A percentile compares a stretch with the other conserved stretches of the same genome.
Conservation (phyloP, 1,140 invertebrate species). For the Nasonia vitripennis region DNA sequence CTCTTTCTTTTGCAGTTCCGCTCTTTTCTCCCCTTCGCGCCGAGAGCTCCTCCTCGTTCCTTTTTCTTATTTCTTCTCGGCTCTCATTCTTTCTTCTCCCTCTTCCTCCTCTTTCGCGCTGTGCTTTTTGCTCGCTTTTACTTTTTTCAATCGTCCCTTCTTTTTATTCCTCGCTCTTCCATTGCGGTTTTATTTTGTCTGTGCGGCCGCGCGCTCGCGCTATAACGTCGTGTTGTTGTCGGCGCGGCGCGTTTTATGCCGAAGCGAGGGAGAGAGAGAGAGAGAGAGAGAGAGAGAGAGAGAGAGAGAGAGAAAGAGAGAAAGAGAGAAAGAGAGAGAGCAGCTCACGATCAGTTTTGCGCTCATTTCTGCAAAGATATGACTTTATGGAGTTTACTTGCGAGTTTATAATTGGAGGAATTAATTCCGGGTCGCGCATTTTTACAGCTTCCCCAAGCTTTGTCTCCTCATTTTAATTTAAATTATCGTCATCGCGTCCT, state of each 20-base stretch:
- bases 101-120: conserved; percentile 32
- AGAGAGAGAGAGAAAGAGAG: conserved; percentile 24
- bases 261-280: conserved; percentile 47
- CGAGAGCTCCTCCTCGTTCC: conserved; percentile 31
- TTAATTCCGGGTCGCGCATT: too few species aligned
- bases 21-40: conserved; percentile 37
- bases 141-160: conserved; percentile 42
- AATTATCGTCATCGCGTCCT: conserved; percentile 48
- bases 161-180: conserved; percentile 51
- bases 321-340: conserved; percentile 49
- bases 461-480: conserved; percentile 46
- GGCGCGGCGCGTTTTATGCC: conserved; percentile 21
- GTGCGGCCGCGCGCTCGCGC: conserved; percentile 50
- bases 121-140: conserved; percentile 31
- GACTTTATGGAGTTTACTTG: too few species aligned
- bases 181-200: conserved; percentile 69
- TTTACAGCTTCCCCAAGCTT: not conserved
- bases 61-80: conserved; percentile 36
- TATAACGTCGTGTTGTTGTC: conserved; percentile 44
- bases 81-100: conserved; percentile 44
- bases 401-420: too few species aligned
- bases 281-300: conserved; percentile 20
- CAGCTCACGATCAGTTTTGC: conserved; percentile 67
- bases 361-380: too few species aligned
- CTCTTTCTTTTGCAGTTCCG: conserved; percentile 49